These are phyloP conservation scores for Nephrotoma appendiculata DNA, from an alignment of 2,888 invertebrate species.

Conservation along the genomic window DNA sequence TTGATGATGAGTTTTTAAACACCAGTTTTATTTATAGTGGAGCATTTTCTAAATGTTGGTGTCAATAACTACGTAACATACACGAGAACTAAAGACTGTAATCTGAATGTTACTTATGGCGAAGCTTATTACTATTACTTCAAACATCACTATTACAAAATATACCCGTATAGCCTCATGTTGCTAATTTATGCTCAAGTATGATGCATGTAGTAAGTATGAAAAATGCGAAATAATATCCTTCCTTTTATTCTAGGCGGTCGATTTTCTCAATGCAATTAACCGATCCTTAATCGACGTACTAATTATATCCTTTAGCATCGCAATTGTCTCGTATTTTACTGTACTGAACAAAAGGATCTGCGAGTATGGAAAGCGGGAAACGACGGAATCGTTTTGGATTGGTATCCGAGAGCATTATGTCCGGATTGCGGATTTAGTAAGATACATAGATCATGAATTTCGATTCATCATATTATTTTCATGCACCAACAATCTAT, in stretches of 20 bases:
- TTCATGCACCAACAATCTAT: constrained; percentile 54
- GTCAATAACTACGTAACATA: neutral
- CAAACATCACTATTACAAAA: neutral
- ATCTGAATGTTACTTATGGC: neutral
- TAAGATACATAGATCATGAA: constrained; percentile 41
- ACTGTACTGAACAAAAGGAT: neutral
- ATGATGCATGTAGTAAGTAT: neutral
- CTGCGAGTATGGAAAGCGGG: neutral
- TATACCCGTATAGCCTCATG: neutral
- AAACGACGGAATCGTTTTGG: constrained; percentile 33
- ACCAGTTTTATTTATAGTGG: neutral
- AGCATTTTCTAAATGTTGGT: neutral
- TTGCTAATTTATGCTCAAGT: neutral
- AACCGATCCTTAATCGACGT: neutral
- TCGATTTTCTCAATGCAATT: neutral
- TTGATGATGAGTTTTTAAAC: neutral
- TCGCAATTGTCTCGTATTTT: neutral
- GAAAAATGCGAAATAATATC: neutral
- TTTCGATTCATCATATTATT: constrained; percentile 49
- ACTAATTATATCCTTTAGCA: neutral
- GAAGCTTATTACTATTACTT: neutral
- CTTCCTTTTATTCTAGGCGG: neutral
- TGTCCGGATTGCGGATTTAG: constrained; percentile 43
- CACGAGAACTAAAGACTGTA: neutral
- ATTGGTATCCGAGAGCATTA: constrained; percentile 48